These are phyloP conservation scores for Halcyon chelicuti DNA, from an alignment of 2,797 vertebrate species.

Conservation along the genomic window DNA sequence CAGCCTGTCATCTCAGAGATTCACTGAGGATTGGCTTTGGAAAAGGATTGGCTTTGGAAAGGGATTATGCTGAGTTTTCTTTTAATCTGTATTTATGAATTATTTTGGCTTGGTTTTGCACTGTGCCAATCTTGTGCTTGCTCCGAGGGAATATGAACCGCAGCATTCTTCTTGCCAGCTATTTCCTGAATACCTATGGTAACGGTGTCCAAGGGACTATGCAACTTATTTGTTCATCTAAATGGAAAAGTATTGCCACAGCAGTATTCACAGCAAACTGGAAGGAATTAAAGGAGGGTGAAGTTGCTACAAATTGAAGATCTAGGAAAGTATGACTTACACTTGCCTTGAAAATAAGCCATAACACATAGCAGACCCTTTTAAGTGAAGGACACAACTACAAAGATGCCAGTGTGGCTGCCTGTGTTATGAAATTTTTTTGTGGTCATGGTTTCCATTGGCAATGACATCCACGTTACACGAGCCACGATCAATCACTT, in stretches of 20 bases:
- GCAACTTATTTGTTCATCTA: background rate
- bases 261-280: background rate
- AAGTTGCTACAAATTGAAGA: background rate
- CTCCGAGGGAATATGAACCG: background rate
- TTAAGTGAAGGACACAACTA: background rate
- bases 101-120: slow-evolving; percentile 7
- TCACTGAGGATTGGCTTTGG: background rate
- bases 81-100: slow-evolving; percentile 43
- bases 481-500: background rate
- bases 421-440: background rate
- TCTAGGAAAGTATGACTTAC: background rate
- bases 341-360: background rate
- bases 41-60: background rate
- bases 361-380: background rate
- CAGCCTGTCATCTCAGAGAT: background rate
- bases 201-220: background rate
- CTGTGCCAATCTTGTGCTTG: background rate
- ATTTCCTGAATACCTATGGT: slow-evolving; percentile 35
- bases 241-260: background rate
- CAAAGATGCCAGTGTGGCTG: background rate
- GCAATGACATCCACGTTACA: background rate
- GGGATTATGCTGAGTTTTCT: slow-evolving; percentile 46
- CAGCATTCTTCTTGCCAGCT: background rate
- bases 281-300: background rate
- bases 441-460: slow-evolving; percentile 8